Percentiles rank a stretch among this genome's conserved stretches.
phyloP scores from a whole-genome alignment of 2,888 invertebrate genomes.

The Ditylenchus weischeri region DNA sequence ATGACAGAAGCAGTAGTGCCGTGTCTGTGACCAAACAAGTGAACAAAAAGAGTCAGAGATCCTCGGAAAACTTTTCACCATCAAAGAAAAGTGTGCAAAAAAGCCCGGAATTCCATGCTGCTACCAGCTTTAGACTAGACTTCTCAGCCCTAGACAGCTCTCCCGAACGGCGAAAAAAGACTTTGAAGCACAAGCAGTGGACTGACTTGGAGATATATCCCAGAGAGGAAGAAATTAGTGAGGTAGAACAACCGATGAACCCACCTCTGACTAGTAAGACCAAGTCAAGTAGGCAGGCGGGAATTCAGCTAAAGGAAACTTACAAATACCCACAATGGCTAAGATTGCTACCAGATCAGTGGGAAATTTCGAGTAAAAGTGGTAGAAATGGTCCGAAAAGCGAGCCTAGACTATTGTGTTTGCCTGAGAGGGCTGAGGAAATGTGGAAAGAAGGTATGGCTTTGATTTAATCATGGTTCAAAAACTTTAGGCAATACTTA shows the following conservation, averaged over 20 bases:
- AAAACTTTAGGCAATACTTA: too few species aligned
- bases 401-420: too few species aligned
- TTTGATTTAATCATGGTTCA: too few species aligned
- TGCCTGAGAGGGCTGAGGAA: too few species aligned
- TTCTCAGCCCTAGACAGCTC: slow-evolving; percentile 2
- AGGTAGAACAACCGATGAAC: not conserved
- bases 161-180: not conserved
- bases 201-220: slow-evolving; percentile 4
- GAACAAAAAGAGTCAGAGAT: too few species aligned
- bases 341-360: not conserved
- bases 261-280: not conserved
- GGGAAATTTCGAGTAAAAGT: not conserved
- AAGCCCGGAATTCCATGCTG: too few species aligned
- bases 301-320: not conserved
- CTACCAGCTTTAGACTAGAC: not conserved
- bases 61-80: too few species aligned
- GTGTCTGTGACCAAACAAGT: too few species aligned
- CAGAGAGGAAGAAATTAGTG: not conserved
- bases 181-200: not conserved
- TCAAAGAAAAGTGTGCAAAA: too few species aligned
- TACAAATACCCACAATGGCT: not conserved
- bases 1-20: not conserved
- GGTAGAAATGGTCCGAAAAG: not conserved
- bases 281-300: not conserved
- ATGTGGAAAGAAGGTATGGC: too few species aligned